Conservation (phyloP, 2,113 vertebrate genomes). For the Microcebus griseorufus region DNA sequence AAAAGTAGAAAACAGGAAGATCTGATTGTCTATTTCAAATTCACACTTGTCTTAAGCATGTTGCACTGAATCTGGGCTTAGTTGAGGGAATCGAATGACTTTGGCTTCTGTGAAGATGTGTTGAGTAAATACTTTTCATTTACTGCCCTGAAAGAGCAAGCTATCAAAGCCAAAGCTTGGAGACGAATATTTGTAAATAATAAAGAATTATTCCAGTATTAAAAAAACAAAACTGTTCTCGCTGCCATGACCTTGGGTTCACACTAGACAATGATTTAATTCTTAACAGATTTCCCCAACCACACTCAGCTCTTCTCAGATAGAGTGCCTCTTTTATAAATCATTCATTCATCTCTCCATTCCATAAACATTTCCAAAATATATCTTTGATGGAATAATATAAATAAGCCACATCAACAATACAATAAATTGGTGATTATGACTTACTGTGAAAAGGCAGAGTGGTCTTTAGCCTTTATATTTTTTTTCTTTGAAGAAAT, state of each 20-base stretch:
- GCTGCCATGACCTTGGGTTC: background rate
- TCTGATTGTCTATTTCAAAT: constrained; percentile 3
- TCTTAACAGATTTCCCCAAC: background rate
- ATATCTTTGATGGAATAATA: background rate
- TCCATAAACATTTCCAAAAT: background rate
- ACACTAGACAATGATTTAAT: background rate
- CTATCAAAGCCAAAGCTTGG: background rate
- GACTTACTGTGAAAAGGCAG: background rate
- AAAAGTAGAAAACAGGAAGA: background rate
- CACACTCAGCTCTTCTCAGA: background rate
- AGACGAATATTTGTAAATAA: background rate
- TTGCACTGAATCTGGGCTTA: background rate
- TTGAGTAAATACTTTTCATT: constrained; percentile 6
- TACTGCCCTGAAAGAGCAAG: background rate
- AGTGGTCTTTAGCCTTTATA: background rate
- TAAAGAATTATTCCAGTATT: background rate
- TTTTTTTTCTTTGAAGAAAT: background rate
- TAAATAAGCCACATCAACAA: background rate
- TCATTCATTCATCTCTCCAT: background rate
- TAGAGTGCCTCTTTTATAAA: background rate
- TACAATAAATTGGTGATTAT: background rate
- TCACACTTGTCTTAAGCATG: background rate
- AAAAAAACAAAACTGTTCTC: background rate
- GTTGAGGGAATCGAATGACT: background rate
- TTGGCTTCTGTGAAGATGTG: background rate